Conservation (phyloP, 2,113 vertebrate genomes). For the Paracanthobrama guichenoti region DNA sequence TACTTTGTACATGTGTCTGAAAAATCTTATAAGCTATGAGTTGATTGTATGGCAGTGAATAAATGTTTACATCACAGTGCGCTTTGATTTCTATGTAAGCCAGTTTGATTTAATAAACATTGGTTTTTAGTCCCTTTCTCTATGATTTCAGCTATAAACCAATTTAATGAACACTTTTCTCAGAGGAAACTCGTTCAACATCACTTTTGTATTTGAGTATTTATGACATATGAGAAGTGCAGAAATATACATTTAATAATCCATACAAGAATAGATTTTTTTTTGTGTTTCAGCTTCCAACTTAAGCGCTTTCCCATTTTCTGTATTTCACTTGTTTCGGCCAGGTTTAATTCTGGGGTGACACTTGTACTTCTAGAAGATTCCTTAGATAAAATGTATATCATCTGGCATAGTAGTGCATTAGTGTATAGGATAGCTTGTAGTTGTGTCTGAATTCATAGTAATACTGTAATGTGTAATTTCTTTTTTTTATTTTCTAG, state of each 20-base stretch:
- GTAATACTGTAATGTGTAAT: background rate
- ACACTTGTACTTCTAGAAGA: background rate
- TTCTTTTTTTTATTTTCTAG: slow-evolving; percentile 67
- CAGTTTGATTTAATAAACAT: background rate
- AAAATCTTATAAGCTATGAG: background rate
- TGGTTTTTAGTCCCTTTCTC: background rate
- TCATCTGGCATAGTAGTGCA: background rate
- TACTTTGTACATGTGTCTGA: background rate
- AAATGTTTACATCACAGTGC: background rate
- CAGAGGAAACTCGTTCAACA: background rate
- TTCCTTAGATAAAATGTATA: background rate
- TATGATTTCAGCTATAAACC: background rate
- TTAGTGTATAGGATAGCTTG: background rate
- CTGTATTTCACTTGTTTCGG: background rate
- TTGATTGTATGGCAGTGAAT: background rate
- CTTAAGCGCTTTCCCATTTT: too few species aligned
- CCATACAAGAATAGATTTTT: background rate
- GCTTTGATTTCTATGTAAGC: background rate
- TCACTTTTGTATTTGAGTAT: background rate
- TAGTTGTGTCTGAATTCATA: background rate
- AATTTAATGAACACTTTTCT: background rate
- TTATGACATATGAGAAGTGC: background rate
- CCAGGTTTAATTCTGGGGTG: background rate
- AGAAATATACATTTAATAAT: background rate
- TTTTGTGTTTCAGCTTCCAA: background rate